Base-by-base conservation (phyloP, 2,888 invertebrate genomes). In the Ferdinandea cuprea region DNA sequence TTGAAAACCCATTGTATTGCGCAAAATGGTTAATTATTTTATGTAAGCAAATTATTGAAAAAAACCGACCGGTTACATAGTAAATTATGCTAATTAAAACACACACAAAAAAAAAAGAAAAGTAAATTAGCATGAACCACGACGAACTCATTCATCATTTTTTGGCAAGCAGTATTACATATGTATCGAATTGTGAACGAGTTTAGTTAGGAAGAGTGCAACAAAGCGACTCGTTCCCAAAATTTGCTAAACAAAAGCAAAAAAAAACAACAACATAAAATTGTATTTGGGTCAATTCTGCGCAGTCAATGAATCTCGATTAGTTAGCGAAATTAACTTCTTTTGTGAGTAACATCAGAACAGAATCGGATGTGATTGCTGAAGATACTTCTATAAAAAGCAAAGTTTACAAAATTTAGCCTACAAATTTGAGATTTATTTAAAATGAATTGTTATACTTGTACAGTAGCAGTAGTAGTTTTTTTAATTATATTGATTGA, bases 51-150 rank as follows among this genome's bases (percentile, higher is more conserved):
- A 54, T 44, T 11, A n/a, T 42, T 32, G 13, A 6, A 46, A 21
- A 54, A 63, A 54, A 25, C 21, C 19, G 25, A 44, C 58, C 17
- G 35, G n/a, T 50, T 30, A 52, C 40, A 54, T 5, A 37, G 17
- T 15, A 50, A 76, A 59, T 59, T 76, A 69, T 77, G 68, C 37
- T 77, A 77, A 77, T 77, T 69, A 30, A 35, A 9, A 54, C 13
- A 56, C 54, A 32, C n/a, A n/a, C n/a, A n/a, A n/a, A n/a, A n/a
- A n/a, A 25, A 50, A 61, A 48, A 58, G 17, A 37, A 13, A 50
- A 44, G 15, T 28, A 6, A 52, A 68, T 68, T 69, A 46, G 61
- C 54, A 77, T 54, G 54, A 76, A 58, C 32, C 59, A 54, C 44
- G 52, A 15, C 52, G 21, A 48, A 17, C 48, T 35, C 8, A 19